Base-by-base conservation (phyloP, 1,140 invertebrate genomes). In the Tetragnatha versicolor region DNA sequence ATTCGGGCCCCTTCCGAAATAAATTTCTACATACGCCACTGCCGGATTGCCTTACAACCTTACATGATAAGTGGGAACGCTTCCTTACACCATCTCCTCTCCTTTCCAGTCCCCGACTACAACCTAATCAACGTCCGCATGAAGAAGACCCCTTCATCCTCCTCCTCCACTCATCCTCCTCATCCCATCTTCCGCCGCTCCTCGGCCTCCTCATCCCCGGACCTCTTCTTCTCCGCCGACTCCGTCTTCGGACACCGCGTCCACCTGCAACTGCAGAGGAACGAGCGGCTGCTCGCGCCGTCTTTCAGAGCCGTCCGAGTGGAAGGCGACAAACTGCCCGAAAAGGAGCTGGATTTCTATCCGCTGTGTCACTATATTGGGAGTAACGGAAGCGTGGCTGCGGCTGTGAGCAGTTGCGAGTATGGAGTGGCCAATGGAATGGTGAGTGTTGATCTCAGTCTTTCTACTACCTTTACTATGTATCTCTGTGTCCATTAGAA, bases 221-320 rank as follows among this genome's bases (percentile, higher is more conserved):
- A n/a, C 7, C 29, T 69, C 17, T 45, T 69, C n/a, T 47, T 79
- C 9, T 14, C 22, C 1, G 35, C 63, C 2, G 35, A 68, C 12
- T 68, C 76, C 5, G 20, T 79, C n/a, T 79, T 79, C 10, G 76
- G 76, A 0, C 76, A 79, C n/a, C 20, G 4, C 35, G 35, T 79
- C 1, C 76, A 79, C 17, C 45, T 79, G 63, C 63, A 69, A 12
- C 65, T 79, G 17, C 17, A 20, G 25, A 55, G 20, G 22, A 79
- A 79, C 22, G 12, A 58, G 45, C 53, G 25, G 2, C 37, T 79
- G 3, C 63, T 79, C 0, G 63, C 76, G 9, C 65, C 76, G n/a
- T 68, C 76, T 0, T 68, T 79, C 51, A 79, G 25, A 35, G 65
- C 55, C 3, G 17, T 69, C 25, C 33, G 27, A 20, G 51, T 53